These are phyloP conservation scores for Oplegnathus fasciatus DNA, from an alignment of 2,113 vertebrate species.

Conservation along the genomic window DNA sequence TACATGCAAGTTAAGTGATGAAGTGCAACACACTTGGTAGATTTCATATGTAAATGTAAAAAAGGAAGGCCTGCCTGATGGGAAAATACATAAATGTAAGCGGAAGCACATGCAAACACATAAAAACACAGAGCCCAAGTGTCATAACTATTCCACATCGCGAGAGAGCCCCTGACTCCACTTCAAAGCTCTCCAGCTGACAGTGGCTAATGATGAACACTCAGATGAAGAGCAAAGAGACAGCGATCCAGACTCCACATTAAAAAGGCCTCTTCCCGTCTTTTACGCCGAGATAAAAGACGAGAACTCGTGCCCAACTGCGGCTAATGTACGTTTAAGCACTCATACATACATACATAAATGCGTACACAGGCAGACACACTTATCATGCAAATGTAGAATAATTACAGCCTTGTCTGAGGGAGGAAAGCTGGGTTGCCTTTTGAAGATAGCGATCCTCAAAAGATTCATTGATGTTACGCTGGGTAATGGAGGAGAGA, in stretches of 20 bases:
- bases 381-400: constrained; percentile 82
- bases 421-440: constrained; percentile 58
- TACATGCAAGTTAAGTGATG: constrained; percentile 48
- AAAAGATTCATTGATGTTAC: constrained; percentile 77
- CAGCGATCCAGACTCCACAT: constrained; percentile 72
- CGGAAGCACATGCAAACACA: constrained; percentile 41
- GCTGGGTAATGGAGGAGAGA: constrained; percentile 64
- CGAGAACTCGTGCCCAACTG: constrained; percentile 50
- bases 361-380: constrained; percentile 71
- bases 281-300: constrained; percentile 76
- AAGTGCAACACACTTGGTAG: constrained; percentile 27
- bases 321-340: constrained; percentile 80
- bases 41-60: constrained; percentile 43
- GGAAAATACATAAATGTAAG: constrained; percentile 53
- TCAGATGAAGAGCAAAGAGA: constrained; percentile 81
- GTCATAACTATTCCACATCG: constrained; percentile 69
- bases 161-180: constrained; percentile 71
- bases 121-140: constrained; percentile 60
- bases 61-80: constrained; percentile 18
- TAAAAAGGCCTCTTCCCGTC: constrained; percentile 71
- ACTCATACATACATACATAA: constrained; percentile 78
- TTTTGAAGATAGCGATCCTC: constrained; percentile 79
- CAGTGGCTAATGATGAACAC: constrained; percentile 82
- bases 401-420: constrained; percentile 80
- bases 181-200: constrained; percentile 79